A percentile compares a stretch with the other conserved stretches of the same genome.
phyloP scores from a whole-genome alignment of 1,140 invertebrate species.

The Epicauta chinensis region DNA sequence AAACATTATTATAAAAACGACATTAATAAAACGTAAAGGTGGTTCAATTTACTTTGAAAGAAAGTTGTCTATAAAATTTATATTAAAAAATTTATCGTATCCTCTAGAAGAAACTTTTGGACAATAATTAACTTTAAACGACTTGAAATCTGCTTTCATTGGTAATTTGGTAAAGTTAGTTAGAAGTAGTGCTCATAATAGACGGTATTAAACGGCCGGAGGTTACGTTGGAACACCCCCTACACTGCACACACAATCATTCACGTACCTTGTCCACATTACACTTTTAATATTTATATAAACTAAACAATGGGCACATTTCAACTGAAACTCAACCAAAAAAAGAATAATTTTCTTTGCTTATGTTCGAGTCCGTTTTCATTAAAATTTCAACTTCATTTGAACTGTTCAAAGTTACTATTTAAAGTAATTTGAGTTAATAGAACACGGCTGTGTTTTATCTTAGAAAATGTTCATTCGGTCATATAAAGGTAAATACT shows the following conservation, averaged over 20 bases:
- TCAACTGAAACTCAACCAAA: constrained; percentile 1
- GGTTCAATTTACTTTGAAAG: constrained; percentile 7
- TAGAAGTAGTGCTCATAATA: constrained; percentile 18
- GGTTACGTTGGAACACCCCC: constrained; percentile 6
- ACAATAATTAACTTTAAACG: constrained; percentile 28
- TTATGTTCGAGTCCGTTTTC: no score
- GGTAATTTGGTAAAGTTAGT: constrained; percentile 23
- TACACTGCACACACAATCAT: no score
- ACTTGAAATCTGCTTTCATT: constrained; percentile 20
- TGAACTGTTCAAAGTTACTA: no score
- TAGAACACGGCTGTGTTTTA: background rate
- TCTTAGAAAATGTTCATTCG: constrained; percentile 13
- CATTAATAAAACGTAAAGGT: constrained; percentile 3
- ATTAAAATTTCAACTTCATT: no score
- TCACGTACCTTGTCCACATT: constrained; percentile 19
- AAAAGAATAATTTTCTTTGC: no score
- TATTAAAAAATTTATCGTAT: constrained; percentile 19
- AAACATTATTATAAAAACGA: background rate
- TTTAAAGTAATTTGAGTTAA: background rate
- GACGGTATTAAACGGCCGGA: constrained; percentile 6
- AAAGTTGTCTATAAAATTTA: constrained; percentile 7
- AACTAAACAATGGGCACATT: constrained; percentile 16
- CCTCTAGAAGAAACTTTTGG: constrained; percentile 12
- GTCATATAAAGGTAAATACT: constrained; percentile 27
- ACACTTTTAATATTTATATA: constrained; percentile 20